These are phyloP conservation scores for Eurypyga helias DNA, from an alignment of 2,113 vertebrate species.

Conservation along the genomic window DNA sequence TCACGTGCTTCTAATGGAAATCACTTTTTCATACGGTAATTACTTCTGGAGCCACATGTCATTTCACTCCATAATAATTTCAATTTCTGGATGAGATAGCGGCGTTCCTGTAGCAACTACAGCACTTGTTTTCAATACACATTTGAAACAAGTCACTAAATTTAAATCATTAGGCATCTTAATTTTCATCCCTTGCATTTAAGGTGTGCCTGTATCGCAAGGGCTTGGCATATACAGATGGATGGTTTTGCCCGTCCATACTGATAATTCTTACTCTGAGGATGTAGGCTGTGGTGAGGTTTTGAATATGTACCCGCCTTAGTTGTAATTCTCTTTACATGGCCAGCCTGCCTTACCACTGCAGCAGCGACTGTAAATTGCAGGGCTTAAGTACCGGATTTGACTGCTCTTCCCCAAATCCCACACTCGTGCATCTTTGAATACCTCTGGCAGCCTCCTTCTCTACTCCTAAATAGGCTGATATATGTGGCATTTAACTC, in stretches of 20 bases:
- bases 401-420: neutral
- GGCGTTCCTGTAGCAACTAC: neutral
- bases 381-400: neutral
- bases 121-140: neutral
- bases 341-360: neutral
- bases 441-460: neutral
- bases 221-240: neutral
- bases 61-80: neutral
- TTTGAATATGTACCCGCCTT: neutral
- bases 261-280: neutral
- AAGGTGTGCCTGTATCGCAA: neutral
- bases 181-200: neutral
- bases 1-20: neutral
- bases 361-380: neutral
- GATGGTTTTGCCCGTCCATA: neutral
- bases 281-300: neutral
- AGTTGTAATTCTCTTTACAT: neutral
- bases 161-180: neutral
- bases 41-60: neutral
- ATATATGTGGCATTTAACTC: slow-evolving; percentile 38
- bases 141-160: slow-evolving; percentile 2
- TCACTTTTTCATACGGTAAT: neutral
- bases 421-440: neutral
- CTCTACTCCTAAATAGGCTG: neutral
- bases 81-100: neutral